phyloP scores from a whole-genome alignment of 1,140 invertebrate genomes.

The Platyscapa corneri region DNA sequence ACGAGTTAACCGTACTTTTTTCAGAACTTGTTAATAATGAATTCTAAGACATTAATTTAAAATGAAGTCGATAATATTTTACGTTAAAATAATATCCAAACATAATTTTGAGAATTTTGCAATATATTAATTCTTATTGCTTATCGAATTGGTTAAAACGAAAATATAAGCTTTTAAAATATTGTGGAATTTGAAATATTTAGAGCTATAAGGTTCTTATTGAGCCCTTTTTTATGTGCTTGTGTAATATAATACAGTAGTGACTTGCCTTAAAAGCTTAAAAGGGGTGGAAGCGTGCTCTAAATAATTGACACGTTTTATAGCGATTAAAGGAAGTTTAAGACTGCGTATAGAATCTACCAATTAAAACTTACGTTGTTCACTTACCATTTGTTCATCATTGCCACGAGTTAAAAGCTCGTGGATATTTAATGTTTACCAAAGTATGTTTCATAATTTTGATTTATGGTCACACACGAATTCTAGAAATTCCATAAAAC shows the following conservation, averaged over 20 bases:
- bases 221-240: slow-evolving; percentile 2
- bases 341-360: not conserved
- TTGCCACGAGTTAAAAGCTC: not conserved
- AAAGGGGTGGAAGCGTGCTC: slow-evolving; percentile 13
- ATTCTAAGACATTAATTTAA: not conserved
- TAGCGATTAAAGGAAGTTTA: not conserved
- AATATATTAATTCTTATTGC: not conserved
- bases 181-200: slow-evolving; percentile 15
- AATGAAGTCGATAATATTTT: not conserved
- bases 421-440: not conserved
- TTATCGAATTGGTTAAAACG: not conserved
- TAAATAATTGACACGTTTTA: slow-evolving; percentile 40
- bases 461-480: not conserved
- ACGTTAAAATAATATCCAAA: not conserved
- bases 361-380: slow-evolving; percentile 8
- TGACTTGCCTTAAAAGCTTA: slow-evolving; percentile 25
- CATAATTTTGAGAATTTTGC: not conserved
- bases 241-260: not conserved
- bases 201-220: slow-evolving; percentile 25
- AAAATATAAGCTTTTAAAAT: slow-evolving; percentile 23
- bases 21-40: not conserved
- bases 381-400: not conserved
- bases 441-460: not conserved
- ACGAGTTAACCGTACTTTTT: no score
- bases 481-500: not conserved